Percentiles rank a stretch among this genome's conserved stretches.
Evolutionary conservation across 1,140 invertebrate species (phyloP).

Genomic region (Hypsibius dujardini): DNA sequence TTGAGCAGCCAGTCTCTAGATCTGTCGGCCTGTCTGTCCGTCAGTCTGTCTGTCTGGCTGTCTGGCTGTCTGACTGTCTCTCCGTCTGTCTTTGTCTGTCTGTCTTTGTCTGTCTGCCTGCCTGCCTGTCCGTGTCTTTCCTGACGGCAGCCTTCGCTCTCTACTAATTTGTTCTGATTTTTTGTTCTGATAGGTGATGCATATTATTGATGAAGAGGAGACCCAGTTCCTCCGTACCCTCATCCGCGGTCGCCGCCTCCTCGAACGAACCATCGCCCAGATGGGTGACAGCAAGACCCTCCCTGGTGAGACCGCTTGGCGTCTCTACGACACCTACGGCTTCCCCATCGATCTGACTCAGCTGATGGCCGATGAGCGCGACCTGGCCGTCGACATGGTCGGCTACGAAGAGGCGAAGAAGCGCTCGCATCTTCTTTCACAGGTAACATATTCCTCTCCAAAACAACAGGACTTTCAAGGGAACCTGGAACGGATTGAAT

Average conservation of each 20-base stretch:
- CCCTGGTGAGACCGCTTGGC: slow-evolving; percentile 78
- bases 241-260: slow-evolving; percentile 61
- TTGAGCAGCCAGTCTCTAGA: too few species aligned
- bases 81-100: too few species aligned
- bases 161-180: too few species aligned
- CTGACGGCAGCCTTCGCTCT: too few species aligned
- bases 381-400: slow-evolving; percentile 62
- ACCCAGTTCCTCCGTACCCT: slow-evolving; percentile 92
- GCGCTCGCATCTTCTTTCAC: slow-evolving; percentile 39
- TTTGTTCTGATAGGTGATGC: slow-evolving; percentile 36
- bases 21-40: too few species aligned
- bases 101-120: too few species aligned
- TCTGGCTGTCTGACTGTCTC: too few species aligned
- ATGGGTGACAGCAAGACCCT: slow-evolving; percentile 39
- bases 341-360: slow-evolving; percentile 94
- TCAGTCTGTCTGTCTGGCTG: too few species aligned
- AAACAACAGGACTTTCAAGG: too few species aligned
- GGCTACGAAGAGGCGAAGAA: slow-evolving; percentile 82
- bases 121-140: too few species aligned
- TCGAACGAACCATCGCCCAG: slow-evolving; percentile 76
- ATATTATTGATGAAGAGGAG: slow-evolving; percentile 96
- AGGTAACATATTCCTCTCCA: background rate
- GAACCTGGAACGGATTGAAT: too few species aligned
- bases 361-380: slow-evolving; percentile 91
- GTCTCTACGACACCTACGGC: slow-evolving; percentile 94